Percentiles rank a stretch among this genome's conserved stretches.
These are phyloP conservation scores for Pterois miles DNA, from an alignment of 2,797 vertebrate genomes.

Conservation along the genomic window DNA sequence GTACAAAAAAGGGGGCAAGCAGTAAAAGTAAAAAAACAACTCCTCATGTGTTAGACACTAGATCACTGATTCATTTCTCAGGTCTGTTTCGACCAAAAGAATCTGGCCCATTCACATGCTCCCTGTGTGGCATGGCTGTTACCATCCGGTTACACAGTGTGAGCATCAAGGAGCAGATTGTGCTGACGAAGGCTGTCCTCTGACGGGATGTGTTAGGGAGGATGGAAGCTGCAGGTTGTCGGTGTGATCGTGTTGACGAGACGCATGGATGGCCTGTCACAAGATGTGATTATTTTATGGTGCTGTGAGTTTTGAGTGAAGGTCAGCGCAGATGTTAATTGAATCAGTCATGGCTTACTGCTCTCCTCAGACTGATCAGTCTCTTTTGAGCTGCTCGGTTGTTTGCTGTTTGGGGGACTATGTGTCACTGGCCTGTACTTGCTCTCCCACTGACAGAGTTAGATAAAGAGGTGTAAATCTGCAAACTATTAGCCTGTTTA, in stretches of 20 bases:
- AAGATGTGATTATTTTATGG: slow-evolving; percentile 49
- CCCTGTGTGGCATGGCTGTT: slow-evolving; percentile 45
- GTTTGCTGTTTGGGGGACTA: slow-evolving; percentile 14
- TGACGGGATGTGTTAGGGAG: slow-evolving; percentile 38
- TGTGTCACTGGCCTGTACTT: slow-evolving; percentile 22
- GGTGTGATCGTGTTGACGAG: slow-evolving; percentile 50
- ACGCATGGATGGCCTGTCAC: slow-evolving; percentile 18
- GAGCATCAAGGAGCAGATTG: slow-evolving; percentile 70
- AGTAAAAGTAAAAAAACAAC: background rate
- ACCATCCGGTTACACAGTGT: slow-evolving; percentile 62
- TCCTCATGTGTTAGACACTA: background rate
- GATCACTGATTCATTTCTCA: slow-evolving; percentile 14
- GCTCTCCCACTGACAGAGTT: background rate
- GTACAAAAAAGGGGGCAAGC: background rate
- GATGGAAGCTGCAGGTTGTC: slow-evolving; percentile 47
- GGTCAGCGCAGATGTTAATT: slow-evolving; percentile 61
- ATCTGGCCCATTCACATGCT: slow-evolving; percentile 47
- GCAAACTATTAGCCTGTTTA: slow-evolving; percentile 2
- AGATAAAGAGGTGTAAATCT: slow-evolving; percentile 20
- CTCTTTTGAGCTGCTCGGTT: slow-evolving; percentile 24
- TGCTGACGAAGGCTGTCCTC: slow-evolving; percentile 63
- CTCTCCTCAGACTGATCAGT: slow-evolving; percentile 17
- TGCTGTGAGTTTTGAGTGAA: slow-evolving; percentile 49
- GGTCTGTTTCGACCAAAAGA: slow-evolving; percentile 11
- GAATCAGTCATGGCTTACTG: slow-evolving; percentile 43